Evolutionary conservation across 2,888 invertebrate species (phyloP).

Genomic region (Harpalus rubripes): DNA sequence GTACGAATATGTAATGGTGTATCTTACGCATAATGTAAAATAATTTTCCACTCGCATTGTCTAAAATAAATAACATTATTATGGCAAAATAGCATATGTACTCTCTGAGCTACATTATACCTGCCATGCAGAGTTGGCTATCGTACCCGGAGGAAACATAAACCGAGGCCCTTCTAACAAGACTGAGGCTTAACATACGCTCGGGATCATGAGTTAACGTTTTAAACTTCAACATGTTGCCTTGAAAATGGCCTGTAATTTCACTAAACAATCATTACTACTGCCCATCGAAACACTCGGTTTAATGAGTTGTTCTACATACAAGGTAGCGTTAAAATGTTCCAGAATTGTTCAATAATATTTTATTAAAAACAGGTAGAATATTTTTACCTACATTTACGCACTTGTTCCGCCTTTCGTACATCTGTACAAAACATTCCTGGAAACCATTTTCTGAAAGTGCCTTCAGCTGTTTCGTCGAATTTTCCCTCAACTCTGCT

Average conservation of each 20-base stretch:
- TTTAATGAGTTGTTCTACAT: not conserved
- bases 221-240: slow-evolving; percentile 41
- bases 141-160: slow-evolving; percentile 25
- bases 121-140: slow-evolving; percentile 9
- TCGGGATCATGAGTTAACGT: slow-evolving; percentile 39
- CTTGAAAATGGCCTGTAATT: slow-evolving; percentile 42
- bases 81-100: slow-evolving; percentile 15
- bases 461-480: no score
- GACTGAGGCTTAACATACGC: slow-evolving; percentile 31
- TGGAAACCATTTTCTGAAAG: no score
- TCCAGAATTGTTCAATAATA: no score
- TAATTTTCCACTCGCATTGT: not conserved
- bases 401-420: no score
- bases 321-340: not conserved
- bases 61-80: slow-evolving; percentile 47
- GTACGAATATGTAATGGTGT: not conserved
- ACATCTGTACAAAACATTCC: no score
- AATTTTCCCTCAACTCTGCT: no score
- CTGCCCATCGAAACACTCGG: not conserved
- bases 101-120: not conserved
- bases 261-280: slow-evolving; percentile 36
- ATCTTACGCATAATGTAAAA: not conserved
- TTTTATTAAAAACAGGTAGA: no score
- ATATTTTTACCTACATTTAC: no score
- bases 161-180: slow-evolving; percentile 5